Conservation (phyloP, 2,797 vertebrate genomes). For the Valencia hispanica region DNA sequence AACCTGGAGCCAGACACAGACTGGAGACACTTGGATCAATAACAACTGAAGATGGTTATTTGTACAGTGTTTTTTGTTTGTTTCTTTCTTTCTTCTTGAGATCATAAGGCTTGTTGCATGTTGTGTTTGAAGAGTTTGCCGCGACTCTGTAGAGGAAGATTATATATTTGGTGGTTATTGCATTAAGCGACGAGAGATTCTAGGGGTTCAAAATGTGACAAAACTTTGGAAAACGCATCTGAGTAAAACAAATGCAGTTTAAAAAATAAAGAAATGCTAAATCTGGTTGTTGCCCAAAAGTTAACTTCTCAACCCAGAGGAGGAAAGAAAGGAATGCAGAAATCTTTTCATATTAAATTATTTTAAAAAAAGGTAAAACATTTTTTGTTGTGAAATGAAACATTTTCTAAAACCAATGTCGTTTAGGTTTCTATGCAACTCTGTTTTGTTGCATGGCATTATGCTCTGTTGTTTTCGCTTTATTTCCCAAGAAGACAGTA, state of each 20-base stretch:
- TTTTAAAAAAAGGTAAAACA: neutral
- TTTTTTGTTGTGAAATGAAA: neutral
- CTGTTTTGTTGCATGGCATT: neutral
- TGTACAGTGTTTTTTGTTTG: neutral
- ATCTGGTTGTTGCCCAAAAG: neutral
- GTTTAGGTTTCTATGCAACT: neutral
- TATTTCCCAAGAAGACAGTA: slow-evolving; percentile 4
- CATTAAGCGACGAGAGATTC: neutral
- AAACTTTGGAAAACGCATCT: neutral
- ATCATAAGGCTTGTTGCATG: neutral
- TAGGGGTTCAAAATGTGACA: neutral
- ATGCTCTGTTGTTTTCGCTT: neutral
- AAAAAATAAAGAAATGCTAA: neutral
- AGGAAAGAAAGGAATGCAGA: neutral
- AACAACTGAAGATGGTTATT: slow-evolving; percentile 21
- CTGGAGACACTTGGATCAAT: slow-evolving; percentile 19
- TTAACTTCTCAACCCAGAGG: neutral
- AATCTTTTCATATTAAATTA: neutral
- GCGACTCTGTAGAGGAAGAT: too few relatives aligned
- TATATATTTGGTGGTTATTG: neutral
- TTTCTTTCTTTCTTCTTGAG: neutral
- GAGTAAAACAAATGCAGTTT: neutral
- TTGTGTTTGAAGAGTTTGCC: slow-evolving; percentile 4
- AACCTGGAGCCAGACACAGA: slow-evolving; percentile 21
- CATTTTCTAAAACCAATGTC: neutral